phyloP scores from a whole-genome alignment of 2,888 invertebrate species.

The Lepidonotus clava region DNA sequence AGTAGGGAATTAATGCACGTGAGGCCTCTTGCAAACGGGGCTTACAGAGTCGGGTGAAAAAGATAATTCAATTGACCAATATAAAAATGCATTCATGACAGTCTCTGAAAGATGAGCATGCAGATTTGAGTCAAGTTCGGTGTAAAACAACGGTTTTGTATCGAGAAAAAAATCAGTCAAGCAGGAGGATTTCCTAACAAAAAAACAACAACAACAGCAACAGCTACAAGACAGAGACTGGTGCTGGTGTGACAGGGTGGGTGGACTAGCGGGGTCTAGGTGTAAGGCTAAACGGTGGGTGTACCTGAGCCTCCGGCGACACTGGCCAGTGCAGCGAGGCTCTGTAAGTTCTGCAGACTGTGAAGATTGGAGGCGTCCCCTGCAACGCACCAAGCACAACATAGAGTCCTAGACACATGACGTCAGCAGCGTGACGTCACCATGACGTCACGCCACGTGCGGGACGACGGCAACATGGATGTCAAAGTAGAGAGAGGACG shows the following conservation, averaged over 20 bases:
- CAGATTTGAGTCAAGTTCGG: background rate
- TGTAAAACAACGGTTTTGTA: background rate
- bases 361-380: constrained; percentile 72
- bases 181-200: background rate
- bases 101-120: no score
- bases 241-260: background rate
- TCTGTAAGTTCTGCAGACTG: constrained; percentile 82
- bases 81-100: no score
- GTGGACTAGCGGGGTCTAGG: background rate
- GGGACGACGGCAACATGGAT: background rate
- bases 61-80: no score
- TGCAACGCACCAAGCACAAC: constrained; percentile 63
- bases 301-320: constrained; percentile 80
- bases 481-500: background rate
- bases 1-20: no score
- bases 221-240: background rate
- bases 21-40: no score
- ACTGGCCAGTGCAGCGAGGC: constrained; percentile 85
- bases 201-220: no score
- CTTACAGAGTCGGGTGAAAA: no score
- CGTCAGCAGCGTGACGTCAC: background rate
- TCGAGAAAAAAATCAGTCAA: background rate
- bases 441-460: background rate
- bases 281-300: constrained; percentile 32
- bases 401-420: constrained; percentile 31